phyloP scores from a whole-genome alignment of 1,140 invertebrate species.

The Pogonomyrmex californicus region DNA sequence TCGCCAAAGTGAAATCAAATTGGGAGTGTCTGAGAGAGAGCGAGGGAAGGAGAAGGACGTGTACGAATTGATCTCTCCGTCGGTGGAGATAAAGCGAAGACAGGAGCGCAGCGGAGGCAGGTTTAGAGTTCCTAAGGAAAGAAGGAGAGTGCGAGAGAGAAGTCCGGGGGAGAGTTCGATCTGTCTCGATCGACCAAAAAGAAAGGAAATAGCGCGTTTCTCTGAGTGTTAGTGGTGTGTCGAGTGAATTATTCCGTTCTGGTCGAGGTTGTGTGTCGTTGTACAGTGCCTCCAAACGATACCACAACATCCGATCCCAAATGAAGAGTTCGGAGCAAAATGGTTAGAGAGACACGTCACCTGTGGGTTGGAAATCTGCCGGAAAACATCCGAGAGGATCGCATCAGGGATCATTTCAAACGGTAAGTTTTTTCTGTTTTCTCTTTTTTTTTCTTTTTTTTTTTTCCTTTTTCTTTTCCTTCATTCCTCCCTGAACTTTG shows the following conservation, averaged over 20 bases:
- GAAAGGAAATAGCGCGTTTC: conserved; percentile 24
- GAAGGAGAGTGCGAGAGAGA: conserved; percentile 34
- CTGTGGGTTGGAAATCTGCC: conserved; percentile 99
- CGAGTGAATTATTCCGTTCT: conserved; percentile 67
- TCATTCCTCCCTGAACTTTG: too few species aligned
- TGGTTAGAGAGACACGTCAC: conserved; percentile 99
- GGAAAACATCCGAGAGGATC: conserved; percentile 98
- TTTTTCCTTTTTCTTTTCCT: not conserved
- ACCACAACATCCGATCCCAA: conserved; percentile 89
- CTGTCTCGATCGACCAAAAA: conserved; percentile 45
- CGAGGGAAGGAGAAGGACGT: conserved; percentile 4
- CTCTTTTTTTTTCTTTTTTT: not conserved
- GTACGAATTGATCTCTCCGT: conserved; percentile 54
- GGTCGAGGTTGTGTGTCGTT: conserved; percentile 86
- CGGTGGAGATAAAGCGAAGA: conserved; percentile 44
- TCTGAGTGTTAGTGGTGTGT: conserved; percentile 66
- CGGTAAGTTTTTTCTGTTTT: conserved; percentile 89
- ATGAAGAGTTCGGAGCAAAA: conserved; percentile 94
- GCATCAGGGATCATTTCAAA: conserved; percentile 98
- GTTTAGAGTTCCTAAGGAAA: conserved; percentile 35
- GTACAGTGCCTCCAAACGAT: conserved; percentile 87
- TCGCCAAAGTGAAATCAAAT: conserved; percentile 65
- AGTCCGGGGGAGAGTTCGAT: not conserved
- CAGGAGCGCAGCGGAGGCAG: conserved; percentile 32
- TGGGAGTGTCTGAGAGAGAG: conserved; percentile 59